These are phyloP conservation scores for Minunthozetes semirufus DNA, from an alignment of 2,888 invertebrate genomes.

Conservation along the genomic window DNA sequence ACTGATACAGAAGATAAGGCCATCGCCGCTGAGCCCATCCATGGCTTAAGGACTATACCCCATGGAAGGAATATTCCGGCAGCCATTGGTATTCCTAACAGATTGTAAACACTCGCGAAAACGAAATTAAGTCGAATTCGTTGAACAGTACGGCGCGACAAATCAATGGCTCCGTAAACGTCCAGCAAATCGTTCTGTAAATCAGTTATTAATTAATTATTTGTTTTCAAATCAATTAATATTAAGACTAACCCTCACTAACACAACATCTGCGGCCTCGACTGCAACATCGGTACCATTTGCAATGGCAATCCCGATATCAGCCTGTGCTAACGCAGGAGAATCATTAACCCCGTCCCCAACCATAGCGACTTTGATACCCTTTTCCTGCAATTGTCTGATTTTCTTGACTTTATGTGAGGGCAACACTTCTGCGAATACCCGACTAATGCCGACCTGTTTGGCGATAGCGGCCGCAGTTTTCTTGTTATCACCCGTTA, in stretches of 20 bases:
- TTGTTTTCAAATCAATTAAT: too few species aligned
- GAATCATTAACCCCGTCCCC: constrained; percentile 99
- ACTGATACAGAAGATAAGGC: constrained; percentile 96
- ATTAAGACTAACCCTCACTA: constrained; percentile 68
- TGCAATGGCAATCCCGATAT: constrained; percentile 96
- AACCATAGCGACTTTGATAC: constrained; percentile 85
- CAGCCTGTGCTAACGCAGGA: constrained; percentile 93
- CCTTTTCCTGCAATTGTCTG: constrained; percentile 66
- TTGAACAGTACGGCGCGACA: constrained; percentile 80
- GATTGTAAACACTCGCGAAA: constrained; percentile 93
- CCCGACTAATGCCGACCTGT: constrained; percentile 87
- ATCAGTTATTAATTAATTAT: constrained; percentile 47
- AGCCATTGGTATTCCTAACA: constrained; percentile 91
- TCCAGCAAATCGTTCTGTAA: constrained; percentile 85
- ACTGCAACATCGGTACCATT: constrained; percentile 98
- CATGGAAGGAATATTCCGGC: constrained; percentile 57
- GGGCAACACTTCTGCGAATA: constrained; percentile 95
- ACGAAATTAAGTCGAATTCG: constrained; percentile 87
- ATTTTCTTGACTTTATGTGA: constrained; percentile 87
- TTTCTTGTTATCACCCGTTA: constrained; percentile 94
- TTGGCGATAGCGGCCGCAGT: constrained; percentile 88
- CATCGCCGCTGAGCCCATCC: constrained; percentile 99
- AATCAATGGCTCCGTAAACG: constrained; percentile 85
- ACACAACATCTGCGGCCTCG: constrained; percentile 96
- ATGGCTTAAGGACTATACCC: constrained; percentile 73